Evolutionary conservation across 2,888 invertebrate species (phyloP), one percentile per base, ranked within the genome.

Genomic region (Cheilosia pagana): DNA sequence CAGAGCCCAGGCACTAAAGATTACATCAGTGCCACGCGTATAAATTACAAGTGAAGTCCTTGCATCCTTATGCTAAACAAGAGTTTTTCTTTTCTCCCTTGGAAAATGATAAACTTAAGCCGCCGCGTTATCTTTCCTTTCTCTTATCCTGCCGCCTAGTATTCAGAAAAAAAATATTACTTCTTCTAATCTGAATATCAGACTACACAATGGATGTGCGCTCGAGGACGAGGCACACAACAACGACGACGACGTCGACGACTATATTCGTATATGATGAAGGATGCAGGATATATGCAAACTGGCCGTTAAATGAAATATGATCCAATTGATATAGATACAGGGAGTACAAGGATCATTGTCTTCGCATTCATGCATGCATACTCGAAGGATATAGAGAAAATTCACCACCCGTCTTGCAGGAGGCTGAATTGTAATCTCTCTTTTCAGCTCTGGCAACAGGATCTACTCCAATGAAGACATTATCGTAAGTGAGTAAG

Each of bases 71-170:
- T 81, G 85, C 81, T 81, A 85, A 85, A 76, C 70, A 71, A 75
- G 75, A 79, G 68, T 59, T 71, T 62, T 68, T 68, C 45, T 60
- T 68, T 62, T 62, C 57, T 53, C 60, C 39, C 71, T 50, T 70
- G 65, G 48, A 85, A 85, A 85, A 85, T 85, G 79, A 85, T 85
- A 85, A 85, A 85, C 85, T 85, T 85, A 85, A 85, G 81, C 81
- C 79, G 53, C 71, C 79, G 48, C 67, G 85, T 85, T 85, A 85
- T 85, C 85, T 77, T 63, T 35, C 28, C 43, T 59, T 43, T 31
- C 43, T 23, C 53, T 62, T 71, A 55, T 72, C 50, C 59, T 39
- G 14, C 25, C 55, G 39, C 39, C 23, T 16, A 3, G 23, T 10
- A 35, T n/a, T 10, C 31, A 35, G 23, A 71, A 71, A 71, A 70